phyloP scores from a whole-genome alignment of 2,888 invertebrate genomes.

The Leucophora obtusa region DNA sequence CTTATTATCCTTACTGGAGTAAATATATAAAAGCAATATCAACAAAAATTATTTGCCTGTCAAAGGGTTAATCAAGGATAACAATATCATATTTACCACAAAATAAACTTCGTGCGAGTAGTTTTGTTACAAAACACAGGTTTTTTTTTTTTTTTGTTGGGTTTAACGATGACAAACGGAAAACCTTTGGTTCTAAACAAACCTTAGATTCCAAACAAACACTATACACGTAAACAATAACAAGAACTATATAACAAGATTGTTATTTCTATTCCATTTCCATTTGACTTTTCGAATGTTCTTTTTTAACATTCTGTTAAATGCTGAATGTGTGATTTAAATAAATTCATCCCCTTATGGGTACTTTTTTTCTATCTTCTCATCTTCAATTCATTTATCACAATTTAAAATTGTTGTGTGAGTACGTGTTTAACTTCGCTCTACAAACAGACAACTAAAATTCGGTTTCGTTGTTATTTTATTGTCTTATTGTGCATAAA shows the following conservation, averaged over 20 bases:
- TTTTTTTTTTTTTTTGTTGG: not conserved
- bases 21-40: too few relatives aligned
- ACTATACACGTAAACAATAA: constrained; percentile 35
- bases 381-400: constrained; percentile 69
- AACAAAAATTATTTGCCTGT: not conserved
- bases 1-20: too few relatives aligned
- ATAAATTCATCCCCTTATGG: constrained; percentile 63
- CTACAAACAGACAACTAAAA: constrained; percentile 20
- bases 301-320: constrained; percentile 75
- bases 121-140: constrained; percentile 48
- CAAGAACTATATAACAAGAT: constrained; percentile 37
- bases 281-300: constrained; percentile 75
- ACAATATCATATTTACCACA: not conserved
- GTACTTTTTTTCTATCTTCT: constrained; percentile 23
- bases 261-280: constrained; percentile 54
- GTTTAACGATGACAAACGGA: constrained; percentile 73
- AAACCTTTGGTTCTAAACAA: constrained; percentile 70
- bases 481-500: constrained; percentile 49
- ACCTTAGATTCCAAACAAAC: constrained; percentile 71
- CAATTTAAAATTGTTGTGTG: constrained; percentile 66
- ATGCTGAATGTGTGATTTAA: constrained; percentile 64
- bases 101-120: constrained; percentile 11
- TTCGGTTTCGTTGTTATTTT: constrained; percentile 37
- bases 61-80: constrained; percentile 32
- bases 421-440: constrained; percentile 11